Evolutionary conservation across 37 sponge, comb jelly and placozoan species (phyloP).

Genomic region (Tethya wilhelma): DNA sequence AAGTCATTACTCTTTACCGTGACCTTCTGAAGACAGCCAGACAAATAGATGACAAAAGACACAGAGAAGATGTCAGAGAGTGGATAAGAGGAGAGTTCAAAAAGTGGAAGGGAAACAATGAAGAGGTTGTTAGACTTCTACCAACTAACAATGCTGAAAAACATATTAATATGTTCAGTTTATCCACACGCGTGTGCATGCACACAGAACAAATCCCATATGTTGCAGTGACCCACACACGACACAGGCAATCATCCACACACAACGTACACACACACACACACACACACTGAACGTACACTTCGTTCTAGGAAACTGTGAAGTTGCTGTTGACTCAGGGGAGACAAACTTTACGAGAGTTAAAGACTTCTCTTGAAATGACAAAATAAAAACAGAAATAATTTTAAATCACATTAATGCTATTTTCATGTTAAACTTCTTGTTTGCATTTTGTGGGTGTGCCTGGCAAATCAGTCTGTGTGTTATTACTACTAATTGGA

Average conservation of each 20-base stretch:
- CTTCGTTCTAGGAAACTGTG: neutral
- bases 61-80: constrained; percentile 23
- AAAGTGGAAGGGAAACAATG: constrained; percentile 37
- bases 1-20: constrained; percentile 52
- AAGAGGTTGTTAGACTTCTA: constrained; percentile 27
- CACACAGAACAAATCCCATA: neutral
- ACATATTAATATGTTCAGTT: neutral
- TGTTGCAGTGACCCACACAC: too few species aligned
- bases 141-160: neutral
- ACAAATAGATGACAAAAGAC: neutral
- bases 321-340: constrained; percentile 44
- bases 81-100: constrained; percentile 66
- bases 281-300: neutral
- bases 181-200: neutral
- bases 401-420: too few species aligned
- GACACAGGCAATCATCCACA: neutral
- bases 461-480: too few species aligned
- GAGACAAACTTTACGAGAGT: constrained; percentile 34
- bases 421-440: too few species aligned
- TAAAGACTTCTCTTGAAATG: constrained; percentile 41
- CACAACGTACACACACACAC: neutral
- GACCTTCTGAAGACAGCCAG: constrained; percentile 30
- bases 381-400: constrained; percentile 18
- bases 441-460: too few species aligned
- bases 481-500: neutral